phyloP scores from a whole-genome alignment of 1,140 invertebrate species.

The Yoshiicerus persimilis region DNA sequence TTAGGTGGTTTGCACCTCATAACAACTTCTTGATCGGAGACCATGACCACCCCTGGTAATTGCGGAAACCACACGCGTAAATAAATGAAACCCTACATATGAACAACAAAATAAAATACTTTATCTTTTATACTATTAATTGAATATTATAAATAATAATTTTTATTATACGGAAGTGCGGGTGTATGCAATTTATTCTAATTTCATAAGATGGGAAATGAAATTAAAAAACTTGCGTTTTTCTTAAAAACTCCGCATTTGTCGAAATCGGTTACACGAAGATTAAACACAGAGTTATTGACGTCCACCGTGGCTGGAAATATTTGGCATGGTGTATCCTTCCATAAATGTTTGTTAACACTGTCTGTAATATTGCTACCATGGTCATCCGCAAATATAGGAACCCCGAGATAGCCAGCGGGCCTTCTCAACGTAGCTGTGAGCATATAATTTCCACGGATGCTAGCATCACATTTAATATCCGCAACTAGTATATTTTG shows the following conservation, averaged over 20 bases:
- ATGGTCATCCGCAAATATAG: slow-evolving; percentile 80
- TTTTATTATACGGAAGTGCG: too few relatives aligned
- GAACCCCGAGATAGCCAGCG: slow-evolving; percentile 74
- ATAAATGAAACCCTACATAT: slow-evolving; percentile 85
- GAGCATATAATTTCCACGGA: slow-evolving; percentile 66
- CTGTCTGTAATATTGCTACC: slow-evolving; percentile 49
- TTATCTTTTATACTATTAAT: too few relatives aligned
- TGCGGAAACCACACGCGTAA: slow-evolving; percentile 85
- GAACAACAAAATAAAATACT: too few relatives aligned
- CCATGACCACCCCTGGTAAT: slow-evolving; percentile 81
- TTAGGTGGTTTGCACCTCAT: slow-evolving; percentile 87
- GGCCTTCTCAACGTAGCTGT: slow-evolving; percentile 75
- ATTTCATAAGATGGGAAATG: too few relatives aligned
- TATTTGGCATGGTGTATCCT: slow-evolving; percentile 67
- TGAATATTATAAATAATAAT: too few relatives aligned
- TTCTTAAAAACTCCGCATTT: slow-evolving; percentile 77
- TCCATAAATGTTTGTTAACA: slow-evolving; percentile 5
- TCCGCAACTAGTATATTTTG: slow-evolving; percentile 65
- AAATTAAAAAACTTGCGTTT: slow-evolving; percentile 61
- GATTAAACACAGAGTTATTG: slow-evolving; percentile 68
- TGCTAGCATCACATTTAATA: slow-evolving; percentile 74
- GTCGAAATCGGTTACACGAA: slow-evolving; percentile 76
- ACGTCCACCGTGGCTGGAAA: slow-evolving; percentile 68
- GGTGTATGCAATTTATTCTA: too few relatives aligned
- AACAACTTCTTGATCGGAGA: slow-evolving; percentile 79